These are phyloP conservation scores for Myotis davidii DNA, from an alignment of 2,113 vertebrate species.

Conservation along the genomic window DNA sequence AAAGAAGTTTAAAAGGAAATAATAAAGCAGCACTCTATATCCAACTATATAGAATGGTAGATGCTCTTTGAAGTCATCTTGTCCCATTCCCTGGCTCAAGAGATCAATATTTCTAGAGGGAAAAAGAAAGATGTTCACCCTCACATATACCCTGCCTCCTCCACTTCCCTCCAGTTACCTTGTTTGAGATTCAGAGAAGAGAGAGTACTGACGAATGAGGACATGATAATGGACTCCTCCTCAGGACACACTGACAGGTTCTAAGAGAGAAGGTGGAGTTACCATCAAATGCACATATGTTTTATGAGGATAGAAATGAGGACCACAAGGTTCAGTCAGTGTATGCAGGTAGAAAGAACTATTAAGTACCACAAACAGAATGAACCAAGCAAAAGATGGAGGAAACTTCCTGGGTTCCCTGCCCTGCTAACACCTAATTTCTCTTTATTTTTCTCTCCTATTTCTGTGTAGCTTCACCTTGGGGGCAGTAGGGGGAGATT, in stretches of 20 bases:
- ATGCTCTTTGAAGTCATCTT: conserved; percentile 35
- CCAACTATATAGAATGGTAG: neutral
- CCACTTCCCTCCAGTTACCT: conserved; percentile 81
- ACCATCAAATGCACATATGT: neutral
- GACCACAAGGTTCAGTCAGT: neutral
- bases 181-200: conserved; percentile 91
- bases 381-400: neutral
- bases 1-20: conserved; percentile 25
- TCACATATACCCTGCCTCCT: neutral
- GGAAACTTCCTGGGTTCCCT: neutral
- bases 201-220: conserved; percentile 92
- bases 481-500: neutral
- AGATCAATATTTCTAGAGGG: neutral
- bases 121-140: neutral
- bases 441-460: conserved; percentile 28
- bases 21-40: neutral
- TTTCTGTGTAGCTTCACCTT: neutral
- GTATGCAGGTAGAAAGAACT: neutral
- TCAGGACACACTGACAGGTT: conserved; percentile 95
- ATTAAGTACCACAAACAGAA: neutral
- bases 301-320: neutral
- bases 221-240: conserved; percentile 95
- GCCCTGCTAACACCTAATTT: neutral
- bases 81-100: neutral
- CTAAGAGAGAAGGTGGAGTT: conserved; percentile 78